Percentiles rank a stretch among this genome's conserved stretches.
These are phyloP conservation scores for Zaprionus capensis DNA, from an alignment of 1,140 invertebrate genomes.

Conservation along the genomic window DNA sequence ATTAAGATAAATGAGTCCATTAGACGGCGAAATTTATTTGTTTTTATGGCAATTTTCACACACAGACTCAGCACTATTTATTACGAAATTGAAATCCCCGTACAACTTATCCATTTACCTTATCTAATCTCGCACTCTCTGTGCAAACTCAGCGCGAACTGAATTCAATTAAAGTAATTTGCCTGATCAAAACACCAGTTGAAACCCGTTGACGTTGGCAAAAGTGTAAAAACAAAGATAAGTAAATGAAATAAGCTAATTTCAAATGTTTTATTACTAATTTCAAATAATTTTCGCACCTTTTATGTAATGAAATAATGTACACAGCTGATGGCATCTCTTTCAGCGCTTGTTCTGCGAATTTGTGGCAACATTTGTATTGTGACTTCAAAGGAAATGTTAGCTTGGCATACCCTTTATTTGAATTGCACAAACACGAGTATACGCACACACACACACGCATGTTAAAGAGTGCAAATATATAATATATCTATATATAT, in stretches of 20 bases:
- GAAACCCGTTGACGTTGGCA: constrained; percentile 16
- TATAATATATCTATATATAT: background rate
- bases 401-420: constrained; percentile 28
- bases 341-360: constrained; percentile 1
- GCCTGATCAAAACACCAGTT: constrained; percentile 28
- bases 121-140: background rate
- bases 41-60: constrained; percentile 53
- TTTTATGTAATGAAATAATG: background rate
- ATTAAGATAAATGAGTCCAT: constrained; percentile 73
- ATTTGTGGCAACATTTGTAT: background rate
- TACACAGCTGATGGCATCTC: background rate
- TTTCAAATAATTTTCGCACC: background rate
- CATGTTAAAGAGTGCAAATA: constrained; percentile 32
- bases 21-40: constrained; percentile 69
- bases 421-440: constrained; percentile 46
- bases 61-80: background rate
- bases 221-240: background rate
- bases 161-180: constrained; percentile 63
- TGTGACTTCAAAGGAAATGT: constrained; percentile 37
- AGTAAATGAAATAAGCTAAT: background rate
- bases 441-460: constrained; percentile 47
- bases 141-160: constrained; percentile 18
- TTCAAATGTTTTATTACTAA: background rate
- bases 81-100: constrained; percentile 4
- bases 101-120: background rate